phyloP scores from a whole-genome alignment of 2,888 invertebrate species.

The Aphrophora alni region DNA sequence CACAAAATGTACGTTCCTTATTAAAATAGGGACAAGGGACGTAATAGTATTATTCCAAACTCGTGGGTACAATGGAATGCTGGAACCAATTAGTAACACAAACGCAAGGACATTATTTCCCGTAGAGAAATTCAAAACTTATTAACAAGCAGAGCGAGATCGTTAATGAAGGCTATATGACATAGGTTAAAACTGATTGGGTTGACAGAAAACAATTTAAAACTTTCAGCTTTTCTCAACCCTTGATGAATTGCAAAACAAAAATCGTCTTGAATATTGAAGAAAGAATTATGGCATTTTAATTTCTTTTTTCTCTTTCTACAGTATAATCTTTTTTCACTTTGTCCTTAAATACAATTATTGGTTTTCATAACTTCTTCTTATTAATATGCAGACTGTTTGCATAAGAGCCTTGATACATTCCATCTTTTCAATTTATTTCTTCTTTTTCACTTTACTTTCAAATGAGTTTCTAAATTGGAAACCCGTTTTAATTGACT shows the following conservation, averaged over 20 bases:
- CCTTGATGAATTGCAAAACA: background rate
- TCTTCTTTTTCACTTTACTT: background rate
- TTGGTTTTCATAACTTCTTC: background rate
- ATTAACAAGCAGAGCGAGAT: background rate
- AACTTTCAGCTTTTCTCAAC: background rate
- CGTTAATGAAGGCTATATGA: background rate
- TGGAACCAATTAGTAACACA: background rate
- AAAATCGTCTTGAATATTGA: constrained; percentile 1
- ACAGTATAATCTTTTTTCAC: background rate
- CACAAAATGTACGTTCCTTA: too few relatives aligned
- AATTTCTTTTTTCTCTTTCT: background rate
- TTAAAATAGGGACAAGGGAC: background rate
- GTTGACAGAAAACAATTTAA: background rate
- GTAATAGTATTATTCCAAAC: background rate
- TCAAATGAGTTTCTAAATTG: background rate
- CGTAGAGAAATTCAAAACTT: background rate
- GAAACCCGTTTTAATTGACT: background rate
- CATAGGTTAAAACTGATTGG: background rate
- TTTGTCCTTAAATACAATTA: background rate
- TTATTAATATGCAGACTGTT: background rate
- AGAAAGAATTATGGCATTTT: background rate
- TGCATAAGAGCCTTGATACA: background rate
- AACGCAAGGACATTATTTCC: background rate
- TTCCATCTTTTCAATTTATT: background rate
- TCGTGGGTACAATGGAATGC: background rate